These are phyloP conservation scores for Archips xylosteana DNA, from an alignment of 2,888 invertebrate species.

Conservation along the genomic window DNA sequence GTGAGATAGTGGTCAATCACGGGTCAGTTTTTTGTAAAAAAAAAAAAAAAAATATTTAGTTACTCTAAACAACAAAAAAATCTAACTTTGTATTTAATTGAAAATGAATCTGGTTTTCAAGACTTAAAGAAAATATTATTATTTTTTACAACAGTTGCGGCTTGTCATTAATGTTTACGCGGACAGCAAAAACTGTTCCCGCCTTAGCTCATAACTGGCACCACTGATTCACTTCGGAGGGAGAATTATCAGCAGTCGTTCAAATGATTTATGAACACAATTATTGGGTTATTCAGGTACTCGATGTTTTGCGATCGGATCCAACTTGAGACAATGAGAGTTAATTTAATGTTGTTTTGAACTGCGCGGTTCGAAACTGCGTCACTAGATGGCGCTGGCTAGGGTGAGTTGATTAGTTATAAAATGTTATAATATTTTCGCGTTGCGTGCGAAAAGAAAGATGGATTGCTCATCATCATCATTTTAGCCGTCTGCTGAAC, in stretches of 20 bases:
- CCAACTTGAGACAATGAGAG: slow-evolving; percentile 80
- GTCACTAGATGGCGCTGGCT: slow-evolving; percentile 33
- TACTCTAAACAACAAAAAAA: no score
- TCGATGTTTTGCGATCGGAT: slow-evolving; percentile 81
- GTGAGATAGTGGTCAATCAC: no score
- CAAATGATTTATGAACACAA: slow-evolving; percentile 85
- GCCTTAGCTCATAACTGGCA: slow-evolving; percentile 47
- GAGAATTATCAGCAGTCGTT: slow-evolving; percentile 85
- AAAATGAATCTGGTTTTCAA: no score
- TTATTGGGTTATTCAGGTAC: slow-evolving; percentile 85
- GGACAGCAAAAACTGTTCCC: background rate
- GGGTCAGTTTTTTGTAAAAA: no score
- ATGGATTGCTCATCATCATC: no score
- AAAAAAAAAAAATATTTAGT: no score
- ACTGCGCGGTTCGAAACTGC: slow-evolving; percentile 49
- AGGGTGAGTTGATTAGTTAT: slow-evolving; percentile 5
- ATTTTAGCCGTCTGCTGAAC: no score
- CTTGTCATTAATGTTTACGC: no score
- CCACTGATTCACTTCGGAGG: slow-evolving; percentile 68
- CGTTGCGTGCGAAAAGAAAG: no score
- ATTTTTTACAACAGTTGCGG: no score
- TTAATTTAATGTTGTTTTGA: slow-evolving; percentile 77
- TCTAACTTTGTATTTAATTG: no score
- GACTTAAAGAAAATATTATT: no score
- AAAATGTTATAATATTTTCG: background rate